Conservation (phyloP, 2,113 vertebrate species). For the Brachyistius frenatus region DNA sequence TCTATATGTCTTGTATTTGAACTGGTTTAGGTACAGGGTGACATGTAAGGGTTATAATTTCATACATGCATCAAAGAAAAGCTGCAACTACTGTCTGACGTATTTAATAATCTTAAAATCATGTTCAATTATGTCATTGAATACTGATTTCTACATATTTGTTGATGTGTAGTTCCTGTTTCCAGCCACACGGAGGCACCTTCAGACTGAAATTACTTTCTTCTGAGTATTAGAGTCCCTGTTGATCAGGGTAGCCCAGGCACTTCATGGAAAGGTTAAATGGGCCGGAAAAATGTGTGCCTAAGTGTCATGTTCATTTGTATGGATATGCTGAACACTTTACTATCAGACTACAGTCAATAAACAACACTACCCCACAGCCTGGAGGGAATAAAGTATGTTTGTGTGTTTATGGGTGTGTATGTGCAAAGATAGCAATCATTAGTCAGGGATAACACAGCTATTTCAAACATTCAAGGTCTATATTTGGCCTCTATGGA, state of each 20-base stretch:
- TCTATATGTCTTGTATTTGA: too few species aligned
- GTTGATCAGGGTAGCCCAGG: background rate
- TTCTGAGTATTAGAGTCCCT: background rate
- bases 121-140: too few species aligned
- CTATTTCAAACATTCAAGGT: conserved; percentile 65
- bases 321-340: conserved; percentile 17
- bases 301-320: conserved; percentile 21
- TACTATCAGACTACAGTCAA: conserved; percentile 23
- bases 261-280: conserved; percentile 42
- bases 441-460: conserved; percentile 46
- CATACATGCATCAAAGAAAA: too few species aligned
- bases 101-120: background rate
- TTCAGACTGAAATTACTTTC: background rate
- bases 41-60: too few species aligned
- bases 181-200: conserved; percentile 54
- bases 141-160: background rate
- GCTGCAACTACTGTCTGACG: too few species aligned
- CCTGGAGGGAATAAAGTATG: conserved; percentile 29
- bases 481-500: conserved; percentile 60
- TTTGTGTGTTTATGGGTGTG: conserved; percentile 24
- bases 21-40: too few species aligned
- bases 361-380: conserved; percentile 52
- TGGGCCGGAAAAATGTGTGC: conserved; percentile 49
- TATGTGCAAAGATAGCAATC: conserved; percentile 50
- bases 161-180: conserved; percentile 9